Evolutionary conservation across 2,888 invertebrate species (phyloP).

Genomic region (Dryobota labecula): DNA sequence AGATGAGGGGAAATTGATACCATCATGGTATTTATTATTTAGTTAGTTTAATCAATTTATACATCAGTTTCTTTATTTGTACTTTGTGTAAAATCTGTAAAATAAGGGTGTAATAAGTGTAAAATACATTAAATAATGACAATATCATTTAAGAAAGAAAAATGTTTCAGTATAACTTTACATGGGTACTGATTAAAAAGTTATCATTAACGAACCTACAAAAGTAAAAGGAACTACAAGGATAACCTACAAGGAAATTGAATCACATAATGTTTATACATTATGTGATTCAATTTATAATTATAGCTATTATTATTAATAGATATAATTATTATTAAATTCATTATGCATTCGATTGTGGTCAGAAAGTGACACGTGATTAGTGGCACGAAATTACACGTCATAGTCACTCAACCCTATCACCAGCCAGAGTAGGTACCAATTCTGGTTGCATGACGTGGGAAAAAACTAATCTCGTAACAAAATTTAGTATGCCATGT

Average conservation of each 20-base stretch:
- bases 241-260: background rate
- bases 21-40: background rate
- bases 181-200: background rate
- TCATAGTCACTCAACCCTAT: conserved; percentile 3
- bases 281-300: too few species aligned
- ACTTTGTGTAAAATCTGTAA: background rate
- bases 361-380: conserved; percentile 22
- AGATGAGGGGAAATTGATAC: background rate
- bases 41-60: background rate
- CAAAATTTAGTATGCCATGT: conserved; percentile 71
- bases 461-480: conserved; percentile 51
- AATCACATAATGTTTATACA: background rate
- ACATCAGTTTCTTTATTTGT: background rate
- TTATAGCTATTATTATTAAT: too few species aligned
- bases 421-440: conserved; percentile 19
- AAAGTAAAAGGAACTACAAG: background rate
- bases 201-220: background rate
- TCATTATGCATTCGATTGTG: background rate
- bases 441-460: conserved; percentile 13
- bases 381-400: background rate
- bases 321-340: too few species aligned
- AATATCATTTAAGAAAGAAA: background rate
- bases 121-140: background rate
- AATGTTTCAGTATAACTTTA: background rate
- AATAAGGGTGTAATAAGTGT: background rate